Evolutionary conservation across 2,797 vertebrate species (phyloP).

Genomic region (Platyrinchus mystaceus): DNA sequence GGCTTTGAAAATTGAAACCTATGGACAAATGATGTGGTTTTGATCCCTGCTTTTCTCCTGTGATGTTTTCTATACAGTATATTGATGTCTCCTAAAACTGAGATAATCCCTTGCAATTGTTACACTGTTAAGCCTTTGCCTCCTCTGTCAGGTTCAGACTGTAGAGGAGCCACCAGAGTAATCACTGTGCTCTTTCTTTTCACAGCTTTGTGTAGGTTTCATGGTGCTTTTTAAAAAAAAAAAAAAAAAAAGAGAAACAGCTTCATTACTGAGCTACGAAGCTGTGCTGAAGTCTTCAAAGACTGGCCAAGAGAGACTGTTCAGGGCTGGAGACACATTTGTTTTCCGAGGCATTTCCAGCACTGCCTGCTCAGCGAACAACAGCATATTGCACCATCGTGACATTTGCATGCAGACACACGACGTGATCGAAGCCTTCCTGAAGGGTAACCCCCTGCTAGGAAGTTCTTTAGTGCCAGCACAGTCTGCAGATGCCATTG

Average conservation of each 20-base stretch:
- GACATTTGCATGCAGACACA: background rate
- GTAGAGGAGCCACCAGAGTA: background rate
- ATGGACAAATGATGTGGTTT: background rate
- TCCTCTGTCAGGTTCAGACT: background rate
- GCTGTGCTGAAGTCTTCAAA: slow-evolving; percentile 7
- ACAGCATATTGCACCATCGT: background rate
- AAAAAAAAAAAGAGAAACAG: background rate
- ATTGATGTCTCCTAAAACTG: slow-evolving; percentile 30
- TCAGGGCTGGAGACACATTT: background rate
- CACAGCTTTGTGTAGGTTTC: background rate
- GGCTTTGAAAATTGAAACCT: slow-evolving; percentile 41
- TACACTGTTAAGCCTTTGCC: slow-evolving; percentile 14
- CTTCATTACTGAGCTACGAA: slow-evolving; percentile 9
- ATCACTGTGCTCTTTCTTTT: background rate
- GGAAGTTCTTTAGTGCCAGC: background rate
- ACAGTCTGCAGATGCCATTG: background rate
- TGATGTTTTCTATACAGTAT: background rate
- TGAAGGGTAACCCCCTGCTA: background rate
- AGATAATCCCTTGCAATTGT: slow-evolving; percentile 49
- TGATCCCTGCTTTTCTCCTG: slow-evolving; percentile 39
- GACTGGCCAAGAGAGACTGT: background rate
- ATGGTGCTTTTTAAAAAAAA: background rate
- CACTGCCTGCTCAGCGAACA: background rate
- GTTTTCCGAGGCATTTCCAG: background rate
- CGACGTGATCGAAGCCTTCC: background rate